Evolutionary conservation across 2,888 invertebrate genomes (phyloP), one percentile per base, ranked within the genome.

Genomic region (Ormia ochracea): DNA sequence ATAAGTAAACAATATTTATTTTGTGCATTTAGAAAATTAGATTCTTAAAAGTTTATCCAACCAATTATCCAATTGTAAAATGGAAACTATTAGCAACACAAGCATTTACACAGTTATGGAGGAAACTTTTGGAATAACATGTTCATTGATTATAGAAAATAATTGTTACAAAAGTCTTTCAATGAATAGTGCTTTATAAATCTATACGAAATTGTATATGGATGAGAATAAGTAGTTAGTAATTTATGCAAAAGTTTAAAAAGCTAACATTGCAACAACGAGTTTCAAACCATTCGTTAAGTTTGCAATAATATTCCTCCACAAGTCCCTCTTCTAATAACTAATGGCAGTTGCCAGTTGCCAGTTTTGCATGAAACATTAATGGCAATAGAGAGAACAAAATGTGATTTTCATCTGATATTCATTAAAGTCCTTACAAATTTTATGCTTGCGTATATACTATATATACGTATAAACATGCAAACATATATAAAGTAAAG

Each of bases 1-100:
- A 9, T 21, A 50, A 50, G 21, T 76, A 76, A 80, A 80, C 61
- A 73, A 52, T 63, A 80, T 73, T 76, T 76, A 66, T 74, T 58
- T 23, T 14, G 72, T 76, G 61, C 61, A 76, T 63, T 80, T 76
- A 52, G 36, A 23, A 72, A 76, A 76, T 80, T 63, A 76, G 23
- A 73, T 76, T 68, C 72, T 45, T 54, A 68, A 63, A 76, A 76
- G 33, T 52, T 76, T 73, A 73, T 76, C 33, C 66, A 75, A 54
- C 33, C 66, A 72, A 68, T 72, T 52, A 38, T 59, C 43, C 54
- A n/a, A 48, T 61, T 28, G 61, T 56, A 48, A 61, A 56, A 26
- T 31, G 38, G 19, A 38, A 48, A 59, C 50, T 65, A 28, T 10
- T 6, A 48, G 12, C 7, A 52, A 19, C 23, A 21, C 23, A 61